Conservation (phyloP, 2,797 vertebrate species). For the Microcaecilia unicolor region DNA sequence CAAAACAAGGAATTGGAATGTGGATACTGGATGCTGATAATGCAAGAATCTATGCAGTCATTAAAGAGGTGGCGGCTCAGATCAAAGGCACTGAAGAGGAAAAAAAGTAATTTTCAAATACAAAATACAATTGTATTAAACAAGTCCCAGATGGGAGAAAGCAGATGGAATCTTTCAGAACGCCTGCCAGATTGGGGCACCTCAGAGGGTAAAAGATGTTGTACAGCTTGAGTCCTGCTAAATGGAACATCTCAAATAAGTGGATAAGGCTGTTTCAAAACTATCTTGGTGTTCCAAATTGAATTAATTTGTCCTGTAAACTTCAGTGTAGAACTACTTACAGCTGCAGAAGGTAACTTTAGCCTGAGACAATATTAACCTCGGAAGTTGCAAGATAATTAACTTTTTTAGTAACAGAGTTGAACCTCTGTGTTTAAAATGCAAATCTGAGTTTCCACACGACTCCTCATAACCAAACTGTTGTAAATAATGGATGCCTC, state of each 20-base stretch:
- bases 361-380: neutral
- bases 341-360: neutral
- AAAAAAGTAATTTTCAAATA: conserved; percentile 3
- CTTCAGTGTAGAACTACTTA: conserved; percentile 6
- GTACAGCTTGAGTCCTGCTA: conserved; percentile 13
- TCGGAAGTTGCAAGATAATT: neutral
- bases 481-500: too few relatives aligned
- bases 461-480: too few relatives aligned
- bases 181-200: neutral
- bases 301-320: conserved; percentile 21
- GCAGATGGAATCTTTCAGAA: conserved; percentile 5
- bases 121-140: conserved; percentile 2
- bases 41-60: neutral
- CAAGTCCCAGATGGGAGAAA: neutral
- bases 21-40: neutral
- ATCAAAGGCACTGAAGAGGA: neutral
- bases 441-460: too few relatives aligned
- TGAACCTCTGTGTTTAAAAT: too few relatives aligned
- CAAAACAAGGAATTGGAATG: too few relatives aligned
- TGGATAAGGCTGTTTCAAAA: neutral
- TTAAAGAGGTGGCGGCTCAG: neutral
- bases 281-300: conserved; percentile 1
- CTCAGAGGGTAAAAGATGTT: neutral
- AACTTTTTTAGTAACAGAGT: too few relatives aligned
- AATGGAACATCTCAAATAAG: conserved; percentile 23